A percentile compares a stretch with the other conserved stretches of the same genome.
These are phyloP conservation scores for Cyclargus thomasi DNA, from an alignment of 1,140 invertebrate genomes.

Conservation along the genomic window DNA sequence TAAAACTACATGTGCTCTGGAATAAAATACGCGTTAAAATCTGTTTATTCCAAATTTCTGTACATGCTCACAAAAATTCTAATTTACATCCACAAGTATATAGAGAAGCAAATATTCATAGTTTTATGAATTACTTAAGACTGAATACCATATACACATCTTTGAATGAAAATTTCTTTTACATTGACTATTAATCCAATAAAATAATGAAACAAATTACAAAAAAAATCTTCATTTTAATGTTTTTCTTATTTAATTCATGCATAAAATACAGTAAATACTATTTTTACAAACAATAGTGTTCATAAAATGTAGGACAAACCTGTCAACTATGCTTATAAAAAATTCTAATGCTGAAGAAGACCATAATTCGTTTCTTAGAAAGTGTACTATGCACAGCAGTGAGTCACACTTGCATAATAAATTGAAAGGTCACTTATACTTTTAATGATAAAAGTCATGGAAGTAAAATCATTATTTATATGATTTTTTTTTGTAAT, in stretches of 20 bases:
- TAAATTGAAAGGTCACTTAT: not conserved
- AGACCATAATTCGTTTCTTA: not conserved
- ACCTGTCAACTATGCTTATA: not conserved
- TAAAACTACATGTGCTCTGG: constrained; percentile 8
- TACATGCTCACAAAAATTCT: too few species aligned
- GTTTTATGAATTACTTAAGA: not conserved
- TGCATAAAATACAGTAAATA: not conserved
- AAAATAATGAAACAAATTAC: not conserved
- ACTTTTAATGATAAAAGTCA: not conserved
- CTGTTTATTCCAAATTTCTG: too few species aligned
- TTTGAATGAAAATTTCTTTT: not conserved
- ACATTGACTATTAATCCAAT: not conserved
- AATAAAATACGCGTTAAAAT: not conserved
- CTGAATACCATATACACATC: not conserved
- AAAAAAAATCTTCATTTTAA: not conserved
- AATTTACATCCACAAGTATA: too few species aligned
- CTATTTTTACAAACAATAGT: not conserved
- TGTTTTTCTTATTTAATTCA: not conserved
- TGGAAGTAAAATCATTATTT: too few species aligned
- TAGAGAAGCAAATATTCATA: not conserved
- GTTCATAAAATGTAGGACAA: not conserved
- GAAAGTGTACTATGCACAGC: not conserved
- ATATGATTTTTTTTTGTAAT: too few species aligned
- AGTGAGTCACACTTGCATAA: not conserved
- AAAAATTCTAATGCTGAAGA: not conserved